These are phyloP conservation scores for Scomber japonicus DNA, from an alignment of 2,113 vertebrate species.

Conservation along the genomic window DNA sequence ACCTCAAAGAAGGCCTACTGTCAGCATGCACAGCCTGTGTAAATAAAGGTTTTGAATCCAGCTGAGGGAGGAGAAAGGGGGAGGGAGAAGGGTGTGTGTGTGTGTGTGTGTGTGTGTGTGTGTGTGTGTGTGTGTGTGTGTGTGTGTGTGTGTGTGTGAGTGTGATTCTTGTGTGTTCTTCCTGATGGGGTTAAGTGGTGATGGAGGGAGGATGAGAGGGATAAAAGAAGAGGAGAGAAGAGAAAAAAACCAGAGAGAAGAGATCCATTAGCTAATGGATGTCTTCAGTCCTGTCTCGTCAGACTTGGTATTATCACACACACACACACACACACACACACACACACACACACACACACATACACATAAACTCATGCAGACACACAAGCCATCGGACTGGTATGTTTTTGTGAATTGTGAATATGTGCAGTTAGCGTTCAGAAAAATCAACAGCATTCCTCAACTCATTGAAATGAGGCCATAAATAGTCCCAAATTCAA, in stretches of 20 bases:
- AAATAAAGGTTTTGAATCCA: conserved; percentile 54
- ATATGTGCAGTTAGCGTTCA: not conserved
- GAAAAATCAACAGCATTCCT: conserved; percentile 25
- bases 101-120: conserved; percentile 27
- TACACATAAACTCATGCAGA: not conserved
- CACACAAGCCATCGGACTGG: conserved; percentile 6
- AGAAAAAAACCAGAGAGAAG: conserved; percentile 67
- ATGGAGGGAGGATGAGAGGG: conserved; percentile 72
- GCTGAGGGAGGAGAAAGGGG: conserved; percentile 9
- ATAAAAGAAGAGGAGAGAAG: conserved; percentile 62
- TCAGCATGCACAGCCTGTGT: conserved; percentile 19
- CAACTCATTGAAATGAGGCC: conserved; percentile 11
- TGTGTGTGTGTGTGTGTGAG: conserved; percentile 8
- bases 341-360: conserved; percentile 2
- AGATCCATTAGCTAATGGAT: conserved; percentile 97
- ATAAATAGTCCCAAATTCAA: conserved; percentile 42
- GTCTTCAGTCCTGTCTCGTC: conserved; percentile 86
- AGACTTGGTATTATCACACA: conserved; percentile 71
- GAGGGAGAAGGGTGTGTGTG: not conserved
- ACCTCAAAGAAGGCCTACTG: conserved; percentile 27
- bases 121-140: conserved; percentile 18
- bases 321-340: conserved; percentile 7
- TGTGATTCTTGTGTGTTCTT: conserved; percentile 2
- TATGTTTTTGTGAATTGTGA: conserved; percentile 27
- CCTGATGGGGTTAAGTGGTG: conserved; percentile 83